phyloP scores from a whole-genome alignment of 1,140 invertebrate genomes.

The Bathynomus jamesi region DNA sequence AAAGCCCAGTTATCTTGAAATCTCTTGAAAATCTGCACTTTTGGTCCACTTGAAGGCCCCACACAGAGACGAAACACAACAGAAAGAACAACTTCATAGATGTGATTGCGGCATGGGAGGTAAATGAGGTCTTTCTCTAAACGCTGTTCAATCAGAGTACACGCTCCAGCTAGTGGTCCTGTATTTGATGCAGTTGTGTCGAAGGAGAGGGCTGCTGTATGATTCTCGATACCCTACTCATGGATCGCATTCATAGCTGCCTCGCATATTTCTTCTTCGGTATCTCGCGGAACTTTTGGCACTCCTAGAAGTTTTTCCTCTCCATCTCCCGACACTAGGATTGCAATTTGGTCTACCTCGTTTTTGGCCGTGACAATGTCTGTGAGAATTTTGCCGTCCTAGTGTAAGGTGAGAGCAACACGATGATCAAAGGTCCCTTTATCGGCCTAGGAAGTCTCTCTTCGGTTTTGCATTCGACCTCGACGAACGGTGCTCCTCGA shows the following conservation, averaged over 20 bases:
- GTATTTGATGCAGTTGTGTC: no score
- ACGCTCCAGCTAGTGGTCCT: constrained; percentile 9
- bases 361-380: no score
- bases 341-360: constrained; percentile 19
- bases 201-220: constrained; percentile 5
- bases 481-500: no score
- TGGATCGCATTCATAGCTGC: constrained; percentile 17
- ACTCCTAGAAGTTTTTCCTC: constrained; percentile 17
- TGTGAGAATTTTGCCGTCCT: no score
- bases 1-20: constrained; percentile 16
- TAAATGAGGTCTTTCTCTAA: no score
- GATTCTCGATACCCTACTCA: constrained; percentile 13
- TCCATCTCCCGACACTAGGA: constrained; percentile 25
- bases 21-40: constrained; percentile 19
- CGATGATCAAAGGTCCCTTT: no score
- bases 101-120: no score
- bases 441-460: no score
- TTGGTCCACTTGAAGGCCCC: constrained; percentile 14
- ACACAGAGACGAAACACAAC: constrained; percentile 11
- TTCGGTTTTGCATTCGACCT: no score
- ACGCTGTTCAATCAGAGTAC: constrained; percentile 7
- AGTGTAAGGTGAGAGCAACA: no score
- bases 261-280: constrained; percentile 14
- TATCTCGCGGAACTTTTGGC: constrained; percentile 20
- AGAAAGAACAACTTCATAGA: no score